A percentile compares a stretch with the other conserved stretches of the same genome.
These are phyloP conservation scores for Periphyllus acericola DNA, from an alignment of 2,888 invertebrate genomes.

Conservation along the genomic window DNA sequence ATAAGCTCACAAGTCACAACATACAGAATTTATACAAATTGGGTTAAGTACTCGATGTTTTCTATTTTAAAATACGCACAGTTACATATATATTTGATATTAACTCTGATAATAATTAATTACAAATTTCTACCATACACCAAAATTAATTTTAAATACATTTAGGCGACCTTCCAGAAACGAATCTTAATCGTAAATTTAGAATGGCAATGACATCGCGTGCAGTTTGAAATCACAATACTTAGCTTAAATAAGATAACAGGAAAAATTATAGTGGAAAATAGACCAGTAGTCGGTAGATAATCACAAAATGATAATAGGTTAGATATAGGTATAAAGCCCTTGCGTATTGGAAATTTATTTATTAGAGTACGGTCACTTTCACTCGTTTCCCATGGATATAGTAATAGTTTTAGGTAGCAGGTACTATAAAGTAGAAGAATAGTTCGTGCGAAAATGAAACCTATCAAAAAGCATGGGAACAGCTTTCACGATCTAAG, in stretches of 20 bases:
- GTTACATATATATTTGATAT: too few relatives aligned
- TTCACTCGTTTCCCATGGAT: slow-evolving; percentile 29
- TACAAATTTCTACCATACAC: too few relatives aligned
- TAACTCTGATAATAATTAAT: too few relatives aligned
- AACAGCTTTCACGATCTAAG: slow-evolving; percentile 54
- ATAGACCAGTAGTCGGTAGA: background rate
- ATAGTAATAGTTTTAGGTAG: background rate
- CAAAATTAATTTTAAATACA: background rate
- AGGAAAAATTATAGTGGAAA: background rate
- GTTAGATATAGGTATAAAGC: too few relatives aligned
- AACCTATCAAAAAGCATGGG: slow-evolving; percentile 30
- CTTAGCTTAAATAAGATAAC: background rate
- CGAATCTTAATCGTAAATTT: background rate
- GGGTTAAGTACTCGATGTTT: too few relatives aligned
- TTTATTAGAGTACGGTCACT: slow-evolving; percentile 35
- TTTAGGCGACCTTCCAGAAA: background rate
- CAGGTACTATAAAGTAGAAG: background rate
- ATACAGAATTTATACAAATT: too few relatives aligned
- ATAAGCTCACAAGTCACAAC: too few relatives aligned
- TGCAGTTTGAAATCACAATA: background rate
- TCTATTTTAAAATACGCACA: too few relatives aligned
- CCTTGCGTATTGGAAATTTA: background rate
- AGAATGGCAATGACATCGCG: background rate
- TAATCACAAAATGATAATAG: background rate
- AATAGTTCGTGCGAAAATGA: slow-evolving; percentile 53